A percentile compares a stretch with the other conserved stretches of the same genome.
Evolutionary conservation across 1,140 invertebrate genomes (phyloP).

Genomic region (Riptortus pedestris): DNA sequence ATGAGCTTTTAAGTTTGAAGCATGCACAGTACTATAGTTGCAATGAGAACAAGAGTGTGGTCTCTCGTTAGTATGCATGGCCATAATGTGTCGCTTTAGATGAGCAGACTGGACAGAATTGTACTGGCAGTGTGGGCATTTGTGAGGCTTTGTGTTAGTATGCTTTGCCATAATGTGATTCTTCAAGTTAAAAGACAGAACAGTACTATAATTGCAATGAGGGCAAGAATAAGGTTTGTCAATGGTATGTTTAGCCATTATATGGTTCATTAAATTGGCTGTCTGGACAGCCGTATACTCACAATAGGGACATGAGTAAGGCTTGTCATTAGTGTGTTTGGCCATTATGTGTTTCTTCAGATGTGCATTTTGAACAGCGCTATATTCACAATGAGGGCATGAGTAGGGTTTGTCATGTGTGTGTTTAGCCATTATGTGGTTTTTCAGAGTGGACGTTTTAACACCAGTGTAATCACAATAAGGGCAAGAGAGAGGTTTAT

Average conservation of each 20-base stretch:
- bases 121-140: background rate
- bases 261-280: background rate
- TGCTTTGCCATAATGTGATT: background rate
- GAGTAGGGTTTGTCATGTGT: too few species aligned
- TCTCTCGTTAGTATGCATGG: background rate
- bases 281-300: too few species aligned
- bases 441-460: too few species aligned
- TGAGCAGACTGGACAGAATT: background rate
- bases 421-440: too few species aligned
- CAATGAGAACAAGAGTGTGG: background rate
- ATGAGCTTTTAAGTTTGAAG: background rate
- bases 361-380: too few species aligned
- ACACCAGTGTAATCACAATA: background rate
- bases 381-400: too few species aligned
- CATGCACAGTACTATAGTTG: background rate
- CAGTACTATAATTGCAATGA: background rate
- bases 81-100: slow-evolving; percentile 3
- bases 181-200: background rate
- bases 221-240: background rate
- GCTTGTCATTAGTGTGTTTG: too few species aligned
- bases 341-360: too few species aligned
- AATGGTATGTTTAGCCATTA: background rate
- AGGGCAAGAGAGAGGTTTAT: background rate
- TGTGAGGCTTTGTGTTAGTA: background rate
- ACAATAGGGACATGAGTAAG: too few species aligned